These are phyloP conservation scores for Empidonax traillii DNA, from an alignment of 2,113 vertebrate species.

Conservation along the genomic window DNA sequence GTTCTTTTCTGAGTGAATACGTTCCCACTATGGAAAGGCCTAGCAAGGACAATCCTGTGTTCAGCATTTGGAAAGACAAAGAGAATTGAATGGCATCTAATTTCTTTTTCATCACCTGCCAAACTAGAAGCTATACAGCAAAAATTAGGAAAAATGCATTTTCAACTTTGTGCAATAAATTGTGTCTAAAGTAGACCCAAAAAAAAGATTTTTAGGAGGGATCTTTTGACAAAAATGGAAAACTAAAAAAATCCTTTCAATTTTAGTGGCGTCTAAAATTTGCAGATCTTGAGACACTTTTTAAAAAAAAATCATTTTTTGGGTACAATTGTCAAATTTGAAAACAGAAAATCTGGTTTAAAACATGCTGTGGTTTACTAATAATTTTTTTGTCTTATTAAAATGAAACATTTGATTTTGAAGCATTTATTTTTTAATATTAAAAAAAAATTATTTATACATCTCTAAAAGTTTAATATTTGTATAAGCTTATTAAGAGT, in stretches of 20 bases:
- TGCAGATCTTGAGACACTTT: background rate
- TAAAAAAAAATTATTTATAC: background rate
- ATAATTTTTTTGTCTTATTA: background rate
- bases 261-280: background rate
- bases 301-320: background rate
- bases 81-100: background rate
- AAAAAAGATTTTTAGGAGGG: background rate
- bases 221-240: background rate
- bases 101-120: background rate
- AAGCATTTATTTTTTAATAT: background rate
- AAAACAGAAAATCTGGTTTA: background rate
- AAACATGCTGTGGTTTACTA: background rate
- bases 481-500: background rate
- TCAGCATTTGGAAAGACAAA: background rate
- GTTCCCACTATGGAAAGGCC: background rate
- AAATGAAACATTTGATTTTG: background rate
- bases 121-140: background rate
- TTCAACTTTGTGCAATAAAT: background rate
- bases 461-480: background rate
- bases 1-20: background rate
- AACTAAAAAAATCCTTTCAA: fast-evolving
- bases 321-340: background rate
- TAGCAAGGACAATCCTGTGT: background rate
- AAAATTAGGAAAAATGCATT: background rate
- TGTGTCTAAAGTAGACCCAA: background rate